Evolutionary conservation across 2,113 vertebrate species (phyloP).

Genomic region (Epinephelus cyanopodus): DNA sequence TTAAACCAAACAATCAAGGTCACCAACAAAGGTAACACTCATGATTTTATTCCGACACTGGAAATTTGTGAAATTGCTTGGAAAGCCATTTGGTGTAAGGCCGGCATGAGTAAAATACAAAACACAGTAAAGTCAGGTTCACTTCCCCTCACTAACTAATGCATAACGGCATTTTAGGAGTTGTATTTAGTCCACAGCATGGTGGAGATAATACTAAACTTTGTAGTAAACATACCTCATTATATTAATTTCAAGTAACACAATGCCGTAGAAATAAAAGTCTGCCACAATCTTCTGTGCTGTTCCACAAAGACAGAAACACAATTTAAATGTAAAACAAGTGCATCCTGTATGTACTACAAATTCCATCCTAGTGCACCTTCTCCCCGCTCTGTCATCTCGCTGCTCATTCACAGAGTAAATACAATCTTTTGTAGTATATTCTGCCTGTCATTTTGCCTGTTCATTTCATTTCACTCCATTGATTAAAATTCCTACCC

Average conservation of each 20-base stretch:
- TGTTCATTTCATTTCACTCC: constrained; percentile 46
- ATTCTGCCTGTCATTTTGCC: constrained; percentile 32
- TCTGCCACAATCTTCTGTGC: neutral
- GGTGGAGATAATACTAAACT: neutral
- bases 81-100: too few species aligned
- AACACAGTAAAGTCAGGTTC: neutral
- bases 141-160: too few species aligned
- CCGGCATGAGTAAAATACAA: neutral
- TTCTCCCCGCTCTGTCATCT: constrained; percentile 9
- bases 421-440: constrained; percentile 38
- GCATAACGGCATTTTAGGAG: neutral
- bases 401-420: constrained; percentile 35
- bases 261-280: neutral
- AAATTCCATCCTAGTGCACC: neutral
- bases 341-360: neutral
- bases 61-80: too few species aligned
- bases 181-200: neutral
- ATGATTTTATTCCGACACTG: too few species aligned
- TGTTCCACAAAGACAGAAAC: neutral
- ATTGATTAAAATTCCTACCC: constrained; percentile 60
- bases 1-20: too few species aligned
- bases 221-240: neutral
- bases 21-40: too few species aligned
- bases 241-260: neutral
- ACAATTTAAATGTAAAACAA: constrained; percentile 35